These are phyloP conservation scores for Syngnathus typhle DNA, from an alignment of 2,113 vertebrate genomes.

Conservation along the genomic window DNA sequence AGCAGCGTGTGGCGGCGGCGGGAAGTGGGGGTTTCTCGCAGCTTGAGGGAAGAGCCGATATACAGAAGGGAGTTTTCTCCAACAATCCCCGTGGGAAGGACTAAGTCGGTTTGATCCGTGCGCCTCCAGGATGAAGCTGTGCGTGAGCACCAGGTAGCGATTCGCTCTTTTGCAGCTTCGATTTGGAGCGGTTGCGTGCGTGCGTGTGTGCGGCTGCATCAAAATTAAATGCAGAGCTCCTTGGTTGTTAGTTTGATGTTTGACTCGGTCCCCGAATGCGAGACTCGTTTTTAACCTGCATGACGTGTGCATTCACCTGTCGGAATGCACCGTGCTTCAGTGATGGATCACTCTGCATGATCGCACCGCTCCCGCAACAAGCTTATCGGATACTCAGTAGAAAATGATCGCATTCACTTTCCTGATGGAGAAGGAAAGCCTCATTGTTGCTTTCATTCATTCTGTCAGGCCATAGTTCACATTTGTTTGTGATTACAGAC, in stretches of 20 bases:
- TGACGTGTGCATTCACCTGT: slow-evolving; percentile 48
- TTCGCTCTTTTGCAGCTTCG: slow-evolving; percentile 39
- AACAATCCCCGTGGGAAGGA: slow-evolving; percentile 15
- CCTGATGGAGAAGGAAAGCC: slow-evolving; percentile 32
- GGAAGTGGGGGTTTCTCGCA: slow-evolving; percentile 48
- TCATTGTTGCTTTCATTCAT: slow-evolving; percentile 14
- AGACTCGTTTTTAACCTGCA: slow-evolving; percentile 2
- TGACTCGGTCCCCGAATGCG: background rate
- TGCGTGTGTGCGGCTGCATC: slow-evolving; percentile 26
- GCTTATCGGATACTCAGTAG: slow-evolving; percentile 1
- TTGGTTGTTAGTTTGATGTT: slow-evolving; percentile 40
- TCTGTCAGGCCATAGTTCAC: too few relatives aligned
- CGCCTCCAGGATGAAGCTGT: slow-evolving; percentile 62
- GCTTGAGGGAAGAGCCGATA: slow-evolving; percentile 48
- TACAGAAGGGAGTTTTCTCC: slow-evolving; percentile 44
- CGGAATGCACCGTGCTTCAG: slow-evolving; percentile 33
- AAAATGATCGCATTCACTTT: slow-evolving; percentile 36
- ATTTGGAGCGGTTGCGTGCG: slow-evolving; percentile 26
- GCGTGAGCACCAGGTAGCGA: slow-evolving; percentile 62
- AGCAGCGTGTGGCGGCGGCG: slow-evolving; percentile 37
- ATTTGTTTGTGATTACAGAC: background rate
- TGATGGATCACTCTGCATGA: slow-evolving; percentile 34
- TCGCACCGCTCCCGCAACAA: slow-evolving; percentile 6
- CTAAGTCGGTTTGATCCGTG: slow-evolving; percentile 46
- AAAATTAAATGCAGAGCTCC: slow-evolving; percentile 17